phyloP scores from a whole-genome alignment of 64 coral and sea anemone species.

The Pachyseris speciosa region DNA sequence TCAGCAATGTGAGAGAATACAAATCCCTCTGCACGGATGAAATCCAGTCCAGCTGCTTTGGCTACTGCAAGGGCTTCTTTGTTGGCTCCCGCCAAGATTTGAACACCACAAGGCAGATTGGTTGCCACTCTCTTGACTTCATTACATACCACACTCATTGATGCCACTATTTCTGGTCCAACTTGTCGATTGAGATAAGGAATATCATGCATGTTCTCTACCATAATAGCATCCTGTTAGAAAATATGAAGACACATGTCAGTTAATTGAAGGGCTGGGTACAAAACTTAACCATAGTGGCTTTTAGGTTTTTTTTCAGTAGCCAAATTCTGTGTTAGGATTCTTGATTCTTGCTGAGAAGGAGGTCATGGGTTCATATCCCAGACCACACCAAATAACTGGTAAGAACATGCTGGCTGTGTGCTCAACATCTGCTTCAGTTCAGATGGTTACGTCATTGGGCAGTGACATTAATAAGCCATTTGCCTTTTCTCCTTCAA shows the following conservation, averaged over 20 bases:
- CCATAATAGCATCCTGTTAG: constrained; percentile 90
- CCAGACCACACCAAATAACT: too few relatives aligned
- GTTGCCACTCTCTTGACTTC: constrained; percentile 82
- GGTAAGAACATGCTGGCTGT: too few relatives aligned
- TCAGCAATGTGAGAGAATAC: constrained; percentile 98
- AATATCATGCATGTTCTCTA: constrained; percentile 99
- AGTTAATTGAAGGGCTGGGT: too few relatives aligned
- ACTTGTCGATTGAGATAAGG: constrained; percentile 96
- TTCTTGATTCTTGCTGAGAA: too few relatives aligned
- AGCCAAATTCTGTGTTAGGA: too few relatives aligned
- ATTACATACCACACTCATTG: constrained; percentile 94
- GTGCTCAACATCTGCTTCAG: too few relatives aligned
- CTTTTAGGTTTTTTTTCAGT: too few relatives aligned
- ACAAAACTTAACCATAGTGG: too few relatives aligned
- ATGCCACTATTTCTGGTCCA: constrained; percentile 94
- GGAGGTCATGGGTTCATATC: too few relatives aligned
- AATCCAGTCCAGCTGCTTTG: constrained; percentile 89
- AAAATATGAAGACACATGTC: background rate
- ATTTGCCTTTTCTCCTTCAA: too few relatives aligned
- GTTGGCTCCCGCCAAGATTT: constrained; percentile 96
- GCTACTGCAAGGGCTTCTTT: constrained; percentile 93
- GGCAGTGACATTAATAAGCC: too few relatives aligned
- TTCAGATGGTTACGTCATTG: too few relatives aligned
- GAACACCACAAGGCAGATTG: constrained; percentile 87
- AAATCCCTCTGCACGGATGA: constrained; percentile 97